Evolutionary conservation across 2,888 invertebrate genomes (phyloP).

Genomic region (Zaprionus lineosus): DNA sequence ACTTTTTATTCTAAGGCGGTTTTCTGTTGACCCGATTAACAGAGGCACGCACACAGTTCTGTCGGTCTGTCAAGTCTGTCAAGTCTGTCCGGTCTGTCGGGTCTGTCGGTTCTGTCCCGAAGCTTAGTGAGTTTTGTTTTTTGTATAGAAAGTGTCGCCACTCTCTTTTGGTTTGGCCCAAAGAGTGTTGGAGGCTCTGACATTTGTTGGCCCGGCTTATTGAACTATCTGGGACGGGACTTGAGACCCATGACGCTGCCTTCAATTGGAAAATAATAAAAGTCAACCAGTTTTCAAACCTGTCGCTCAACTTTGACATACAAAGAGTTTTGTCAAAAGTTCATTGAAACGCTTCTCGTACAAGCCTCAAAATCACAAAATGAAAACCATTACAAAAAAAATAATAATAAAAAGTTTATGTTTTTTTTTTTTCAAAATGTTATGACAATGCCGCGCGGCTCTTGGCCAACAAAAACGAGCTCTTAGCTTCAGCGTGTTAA

Average conservation of each 20-base stretch:
- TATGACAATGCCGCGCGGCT: conserved; percentile 35
- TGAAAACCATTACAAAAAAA: background rate
- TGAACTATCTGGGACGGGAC: conserved; percentile 25
- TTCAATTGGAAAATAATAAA: conserved; percentile 51
- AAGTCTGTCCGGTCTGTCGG: too few relatives aligned
- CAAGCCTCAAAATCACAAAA: background rate
- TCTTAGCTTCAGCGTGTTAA: conserved; percentile 20
- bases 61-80: too few relatives aligned
- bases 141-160: conserved; percentile 68
- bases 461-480: conserved; percentile 17
- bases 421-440: conserved; percentile 28
- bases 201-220: conserved; percentile 42
- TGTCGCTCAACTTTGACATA: conserved; percentile 55
- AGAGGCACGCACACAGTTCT: conserved; percentile 49
- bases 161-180: conserved; percentile 38
- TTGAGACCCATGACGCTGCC: conserved; percentile 20
- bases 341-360: conserved; percentile 42
- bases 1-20: conserved; percentile 22
- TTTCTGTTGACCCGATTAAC: conserved; percentile 53
- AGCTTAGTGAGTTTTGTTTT: conserved; percentile 29
- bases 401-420: conserved; percentile 17
- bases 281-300: conserved; percentile 41
- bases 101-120: too few relatives aligned
- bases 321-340: conserved; percentile 41
- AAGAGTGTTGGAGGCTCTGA: conserved; percentile 22